These are phyloP conservation scores for Spheniscus mendiculus DNA, from an alignment of 2,113 vertebrate genomes.

Conservation along the genomic window DNA sequence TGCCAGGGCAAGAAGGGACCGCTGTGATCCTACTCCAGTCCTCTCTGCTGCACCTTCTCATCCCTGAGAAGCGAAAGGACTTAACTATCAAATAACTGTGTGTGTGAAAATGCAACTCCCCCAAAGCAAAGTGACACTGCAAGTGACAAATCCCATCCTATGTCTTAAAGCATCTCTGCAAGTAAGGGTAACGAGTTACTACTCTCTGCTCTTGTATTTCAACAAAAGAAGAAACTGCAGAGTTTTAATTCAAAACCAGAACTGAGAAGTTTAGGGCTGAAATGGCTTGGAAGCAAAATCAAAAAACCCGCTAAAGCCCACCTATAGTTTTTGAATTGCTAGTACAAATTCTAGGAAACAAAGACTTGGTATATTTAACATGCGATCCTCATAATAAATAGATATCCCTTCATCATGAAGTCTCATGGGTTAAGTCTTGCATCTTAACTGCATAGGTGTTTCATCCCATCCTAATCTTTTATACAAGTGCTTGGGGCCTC, in stretches of 20 bases:
- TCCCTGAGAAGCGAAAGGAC: neutral
- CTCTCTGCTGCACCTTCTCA: neutral
- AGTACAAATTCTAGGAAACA: neutral
- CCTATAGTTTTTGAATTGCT: neutral
- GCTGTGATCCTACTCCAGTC: neutral
- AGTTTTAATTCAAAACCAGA: neutral
- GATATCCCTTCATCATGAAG: neutral
- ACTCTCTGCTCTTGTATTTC: neutral
- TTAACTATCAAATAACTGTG: neutral
- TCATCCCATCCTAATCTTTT: slow-evolving; percentile 25
- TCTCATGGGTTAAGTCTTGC: neutral
- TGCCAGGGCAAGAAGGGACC: neutral
- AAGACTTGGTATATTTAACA: neutral
- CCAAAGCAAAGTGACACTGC: neutral
- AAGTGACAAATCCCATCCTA: neutral
- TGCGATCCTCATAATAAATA: neutral
- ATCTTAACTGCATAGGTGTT: slow-evolving; percentile 36
- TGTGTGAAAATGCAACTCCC: neutral
- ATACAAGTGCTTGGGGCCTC: slow-evolving; percentile 14
- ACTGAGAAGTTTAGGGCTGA: neutral
- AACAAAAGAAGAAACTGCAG: neutral
- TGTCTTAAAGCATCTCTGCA: neutral
- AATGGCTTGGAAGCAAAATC: neutral
- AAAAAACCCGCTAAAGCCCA: neutral
- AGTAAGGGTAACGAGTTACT: neutral